Evolutionary conservation across 2,113 vertebrate species (phyloP).

Genomic region (Pseudolaguvia tuberculata): DNA sequence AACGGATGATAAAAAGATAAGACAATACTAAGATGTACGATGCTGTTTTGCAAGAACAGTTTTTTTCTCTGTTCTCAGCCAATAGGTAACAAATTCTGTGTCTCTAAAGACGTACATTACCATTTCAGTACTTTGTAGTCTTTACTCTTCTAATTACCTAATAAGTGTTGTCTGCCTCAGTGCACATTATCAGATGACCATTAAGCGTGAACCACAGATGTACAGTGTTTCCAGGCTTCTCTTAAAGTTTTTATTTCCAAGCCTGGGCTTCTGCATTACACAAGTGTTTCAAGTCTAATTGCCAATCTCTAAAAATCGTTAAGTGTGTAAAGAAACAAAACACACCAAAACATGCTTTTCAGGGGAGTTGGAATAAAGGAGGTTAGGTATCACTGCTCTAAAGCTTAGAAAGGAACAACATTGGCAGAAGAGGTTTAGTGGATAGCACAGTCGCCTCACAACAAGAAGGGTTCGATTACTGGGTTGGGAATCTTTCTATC

Average conservation of each 20-base stretch:
- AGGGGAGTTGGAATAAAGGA: neutral
- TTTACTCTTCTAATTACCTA: constrained; percentile 11
- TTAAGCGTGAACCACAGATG: constrained; percentile 6
- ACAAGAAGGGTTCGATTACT: too few species aligned
- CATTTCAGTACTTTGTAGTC: neutral
- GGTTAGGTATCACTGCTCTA: neutral
- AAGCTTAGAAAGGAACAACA: neutral
- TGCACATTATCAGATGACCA: constrained; percentile 14
- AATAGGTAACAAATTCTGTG: constrained; percentile 3
- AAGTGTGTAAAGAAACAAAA: neutral
- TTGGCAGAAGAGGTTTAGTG: neutral
- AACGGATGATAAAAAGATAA: neutral
- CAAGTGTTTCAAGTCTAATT: constrained; percentile 18
- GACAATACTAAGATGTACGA: neutral
- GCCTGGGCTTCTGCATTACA: constrained; percentile 1
- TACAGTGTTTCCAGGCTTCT: constrained; percentile 18
- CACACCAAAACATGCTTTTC: neutral
- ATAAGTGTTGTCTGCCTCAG: constrained; percentile 12
- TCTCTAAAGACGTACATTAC: neutral
- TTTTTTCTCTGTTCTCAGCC: neutral
- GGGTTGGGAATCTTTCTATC: too few species aligned
- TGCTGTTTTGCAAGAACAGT: neutral
- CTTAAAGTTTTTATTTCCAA: constrained; percentile 3
- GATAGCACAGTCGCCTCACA: too few species aligned
- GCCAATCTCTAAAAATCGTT: neutral